Percentiles rank a stretch among this genome's conserved stretches.
These are phyloP conservation scores for Procambarus clarkii DNA, from an alignment of 1,140 invertebrate genomes.

Conservation along the genomic window DNA sequence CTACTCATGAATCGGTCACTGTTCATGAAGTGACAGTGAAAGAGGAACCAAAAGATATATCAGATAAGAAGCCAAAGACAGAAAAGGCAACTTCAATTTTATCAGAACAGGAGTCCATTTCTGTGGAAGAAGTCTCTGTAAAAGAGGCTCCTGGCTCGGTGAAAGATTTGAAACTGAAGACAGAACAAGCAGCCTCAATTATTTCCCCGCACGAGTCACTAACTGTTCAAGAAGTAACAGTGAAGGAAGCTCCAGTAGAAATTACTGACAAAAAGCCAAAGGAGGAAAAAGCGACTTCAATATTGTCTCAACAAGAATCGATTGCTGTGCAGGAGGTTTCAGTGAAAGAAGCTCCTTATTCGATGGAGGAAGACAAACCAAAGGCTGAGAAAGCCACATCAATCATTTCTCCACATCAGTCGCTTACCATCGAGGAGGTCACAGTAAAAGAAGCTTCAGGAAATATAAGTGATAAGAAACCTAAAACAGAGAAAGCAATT, in stretches of 20 bases:
- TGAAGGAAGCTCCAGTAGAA: slow-evolving; percentile 29
- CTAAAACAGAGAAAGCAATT: slow-evolving; percentile 28
- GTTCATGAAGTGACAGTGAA: slow-evolving; percentile 45
- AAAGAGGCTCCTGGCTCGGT: slow-evolving; percentile 75
- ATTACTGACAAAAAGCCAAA: slow-evolving; percentile 41
- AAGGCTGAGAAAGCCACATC: slow-evolving; percentile 54
- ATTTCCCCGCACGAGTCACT: slow-evolving; percentile 50
- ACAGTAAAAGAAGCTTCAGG: slow-evolving; percentile 40
- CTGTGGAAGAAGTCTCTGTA: slow-evolving; percentile 76
- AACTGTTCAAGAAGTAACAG: slow-evolving; percentile 41
- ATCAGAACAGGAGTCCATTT: slow-evolving; percentile 48
- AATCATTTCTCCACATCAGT: slow-evolving; percentile 48
- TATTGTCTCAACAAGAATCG: slow-evolving; percentile 30
- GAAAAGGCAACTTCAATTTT: slow-evolving; percentile 48
- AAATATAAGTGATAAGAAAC: slow-evolving; percentile 36
- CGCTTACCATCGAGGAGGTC: slow-evolving; percentile 39
- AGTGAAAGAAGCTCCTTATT: slow-evolving; percentile 31
- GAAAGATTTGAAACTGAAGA: slow-evolving; percentile 34
- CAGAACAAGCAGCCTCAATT: slow-evolving; percentile 46
- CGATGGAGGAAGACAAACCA: not conserved
- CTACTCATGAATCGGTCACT: slow-evolving; percentile 47
- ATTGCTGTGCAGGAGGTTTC: slow-evolving; percentile 41
- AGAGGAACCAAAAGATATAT: slow-evolving; percentile 74
- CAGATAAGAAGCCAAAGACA: slow-evolving; percentile 36
- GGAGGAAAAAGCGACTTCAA: slow-evolving; percentile 35